phyloP scores from a whole-genome alignment of 2,797 vertebrate species.

The Nyctibius grandis region DNA sequence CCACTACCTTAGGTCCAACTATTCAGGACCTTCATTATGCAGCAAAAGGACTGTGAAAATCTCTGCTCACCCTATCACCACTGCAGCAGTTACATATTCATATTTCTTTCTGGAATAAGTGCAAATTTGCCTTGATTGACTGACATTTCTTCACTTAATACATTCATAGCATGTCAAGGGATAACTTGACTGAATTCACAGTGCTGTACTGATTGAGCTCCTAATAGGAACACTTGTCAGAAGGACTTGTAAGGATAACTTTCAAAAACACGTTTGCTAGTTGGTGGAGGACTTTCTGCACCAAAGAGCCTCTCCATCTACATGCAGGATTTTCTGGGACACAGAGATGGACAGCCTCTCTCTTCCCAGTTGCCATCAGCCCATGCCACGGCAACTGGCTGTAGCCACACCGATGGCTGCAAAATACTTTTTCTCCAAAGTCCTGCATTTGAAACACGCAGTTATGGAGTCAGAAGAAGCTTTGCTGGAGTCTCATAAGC shows the following conservation, averaged over 20 bases:
- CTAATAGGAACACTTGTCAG: conserved; percentile 44
- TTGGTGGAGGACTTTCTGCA: not conserved
- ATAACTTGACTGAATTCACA: conserved; percentile 49
- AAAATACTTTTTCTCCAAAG: not conserved
- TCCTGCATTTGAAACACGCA: not conserved
- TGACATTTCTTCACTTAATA: conserved; percentile 52
- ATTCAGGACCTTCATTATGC: not conserved
- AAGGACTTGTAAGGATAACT: conserved; percentile 15
- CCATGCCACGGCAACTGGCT: not conserved
- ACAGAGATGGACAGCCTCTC: not conserved
- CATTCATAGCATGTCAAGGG: conserved; percentile 32
- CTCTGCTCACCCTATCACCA: not conserved
- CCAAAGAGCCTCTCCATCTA: not conserved
- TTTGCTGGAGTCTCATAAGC: not conserved
- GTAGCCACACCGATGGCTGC: not conserved
- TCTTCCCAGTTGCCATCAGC: not conserved
- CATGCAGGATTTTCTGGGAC: not conserved
- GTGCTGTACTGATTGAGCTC: conserved; percentile 27
- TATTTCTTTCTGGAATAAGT: conserved; percentile 32
- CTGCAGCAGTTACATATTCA: not conserved
- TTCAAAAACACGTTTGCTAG: not conserved
- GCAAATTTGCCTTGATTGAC: conserved; percentile 41
- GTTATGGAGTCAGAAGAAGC: not conserved
- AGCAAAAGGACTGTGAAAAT: not conserved
- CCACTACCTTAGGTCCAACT: not conserved